phyloP scores from a whole-genome alignment of 64 coral and sea anemone genomes.

The Actinia tenebrosa region DNA sequence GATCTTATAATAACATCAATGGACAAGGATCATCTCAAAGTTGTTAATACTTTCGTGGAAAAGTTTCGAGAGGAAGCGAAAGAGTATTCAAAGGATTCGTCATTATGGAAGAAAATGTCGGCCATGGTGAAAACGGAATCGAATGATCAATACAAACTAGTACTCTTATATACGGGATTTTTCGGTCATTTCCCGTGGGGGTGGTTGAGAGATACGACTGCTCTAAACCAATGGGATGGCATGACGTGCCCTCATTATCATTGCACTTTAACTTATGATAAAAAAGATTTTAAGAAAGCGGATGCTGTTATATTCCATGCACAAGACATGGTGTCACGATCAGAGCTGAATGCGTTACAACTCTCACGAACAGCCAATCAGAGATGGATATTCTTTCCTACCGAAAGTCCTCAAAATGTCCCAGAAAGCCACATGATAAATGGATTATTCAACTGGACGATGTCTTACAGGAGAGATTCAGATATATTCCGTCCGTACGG shows the following conservation, averaged over 20 bases:
- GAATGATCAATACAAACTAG: background rate
- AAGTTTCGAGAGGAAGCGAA: background rate
- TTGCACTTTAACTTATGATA: slow-evolving; percentile 15
- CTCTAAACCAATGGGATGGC: slow-evolving; percentile 18
- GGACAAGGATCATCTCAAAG: background rate
- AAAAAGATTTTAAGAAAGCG: background rate
- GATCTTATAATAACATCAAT: background rate
- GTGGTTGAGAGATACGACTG: background rate
- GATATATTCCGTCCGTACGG: slow-evolving; percentile 63
- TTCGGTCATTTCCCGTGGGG: slow-evolving; percentile 21
- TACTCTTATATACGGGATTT: slow-evolving; percentile 35
- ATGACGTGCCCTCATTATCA: slow-evolving; percentile 10
- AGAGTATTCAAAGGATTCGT: background rate
- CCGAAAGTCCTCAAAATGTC: slow-evolving; percentile 18
- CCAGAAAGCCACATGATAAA: background rate
- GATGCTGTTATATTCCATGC: slow-evolving; percentile 23
- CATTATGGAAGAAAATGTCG: slow-evolving; percentile 1
- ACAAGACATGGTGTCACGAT: background rate
- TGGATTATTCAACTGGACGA: slow-evolving; percentile 62
- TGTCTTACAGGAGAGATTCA: slow-evolving; percentile 50
- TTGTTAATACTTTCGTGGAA: background rate
- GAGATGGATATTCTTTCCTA: slow-evolving; percentile 23
- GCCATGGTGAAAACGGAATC: background rate
- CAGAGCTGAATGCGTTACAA: slow-evolving; percentile 3
- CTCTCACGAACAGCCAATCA: slow-evolving; percentile 9